Base-by-base conservation (phyloP, 2,797 vertebrate species). In the Momotus momota region DNA sequence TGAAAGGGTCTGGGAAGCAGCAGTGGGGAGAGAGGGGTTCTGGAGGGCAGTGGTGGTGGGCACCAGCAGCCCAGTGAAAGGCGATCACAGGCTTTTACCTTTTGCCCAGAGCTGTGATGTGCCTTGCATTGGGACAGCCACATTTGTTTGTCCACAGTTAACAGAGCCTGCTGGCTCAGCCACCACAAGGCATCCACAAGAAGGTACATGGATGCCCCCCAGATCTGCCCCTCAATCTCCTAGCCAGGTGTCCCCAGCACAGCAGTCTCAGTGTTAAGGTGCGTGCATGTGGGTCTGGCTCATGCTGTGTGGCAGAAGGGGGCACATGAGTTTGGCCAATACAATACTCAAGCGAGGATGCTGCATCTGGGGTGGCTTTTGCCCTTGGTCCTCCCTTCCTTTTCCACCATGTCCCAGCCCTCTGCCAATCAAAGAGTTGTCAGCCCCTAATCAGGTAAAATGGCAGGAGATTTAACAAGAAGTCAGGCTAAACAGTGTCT, bases 231-330 rank as follows among this genome's bases (percentile, higher is more conserved):
- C 26, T 43, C 27, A 49, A 27, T 22, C 49, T 75, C n/a, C 49
- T 9, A 4, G 62, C 40, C 70, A 41, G 18, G 9, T 6, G 41
- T 69, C 58, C 41, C 79, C 57, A 79, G 71, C 49, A 9, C 38
- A n/a, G 19, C 61, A 27, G 31, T 6, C 27, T 65, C 0, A 0
- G 49, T 33, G 31, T 45, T 22, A 60, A 27, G 13, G 38, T 48
- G 16, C 5, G 4, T 41, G 45, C 19, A 12, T 0, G 0, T 12
- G 31, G 29, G 61, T 40, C 58, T 51, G 66, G 29, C 19, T 31
- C 3, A 0, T 66, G 67, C 60, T 20, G 3, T 1, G 1, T 14
- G 43, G n/a, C 5, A 1, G 26, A 51, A 75, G 43, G 11, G 61
- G n/a, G 25, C 41, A 38, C 71, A 9, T 0, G 0, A 46, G 8